Percentiles rank a stretch among this genome's conserved stretches.
These are phyloP conservation scores for Gobio gobio DNA, from an alignment of 2,113 vertebrate species.

Conservation along the genomic window DNA sequence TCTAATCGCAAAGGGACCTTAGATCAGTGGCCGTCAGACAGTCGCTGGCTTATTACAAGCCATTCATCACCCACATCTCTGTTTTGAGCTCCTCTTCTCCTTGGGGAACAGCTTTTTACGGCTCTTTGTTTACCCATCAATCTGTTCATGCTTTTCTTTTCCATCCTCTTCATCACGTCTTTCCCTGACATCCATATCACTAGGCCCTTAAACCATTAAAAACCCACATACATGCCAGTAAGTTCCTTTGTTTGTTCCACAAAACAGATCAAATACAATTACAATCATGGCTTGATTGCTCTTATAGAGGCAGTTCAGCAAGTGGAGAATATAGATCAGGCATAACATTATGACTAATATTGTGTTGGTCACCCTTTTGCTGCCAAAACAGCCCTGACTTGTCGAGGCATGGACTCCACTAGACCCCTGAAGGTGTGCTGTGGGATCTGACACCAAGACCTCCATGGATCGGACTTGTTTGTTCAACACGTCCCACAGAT, in stretches of 20 bases:
- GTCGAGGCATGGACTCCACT: no score
- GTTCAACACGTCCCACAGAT: no score
- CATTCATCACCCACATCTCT: conserved; percentile 69
- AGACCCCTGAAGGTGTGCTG: no score
- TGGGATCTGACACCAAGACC: no score
- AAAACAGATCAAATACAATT: conserved; percentile 32
- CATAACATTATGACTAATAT: no score
- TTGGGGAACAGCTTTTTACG: conserved; percentile 55
- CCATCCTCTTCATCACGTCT: conserved; percentile 44
- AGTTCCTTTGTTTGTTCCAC: conserved; percentile 12
- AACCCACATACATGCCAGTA: conserved; percentile 15
- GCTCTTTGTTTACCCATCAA: conserved; percentile 55
- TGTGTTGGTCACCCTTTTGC: no score
- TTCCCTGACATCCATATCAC: conserved; percentile 45
- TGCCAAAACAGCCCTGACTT: no score
- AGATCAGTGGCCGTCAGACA: conserved; percentile 66
- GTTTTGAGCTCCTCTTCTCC: conserved; percentile 53
- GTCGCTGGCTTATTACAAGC: conserved; percentile 70
- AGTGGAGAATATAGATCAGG: neutral
- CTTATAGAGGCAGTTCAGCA: neutral
- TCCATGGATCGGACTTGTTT: no score
- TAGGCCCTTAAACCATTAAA: conserved; percentile 37
- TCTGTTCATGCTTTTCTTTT: conserved; percentile 56
- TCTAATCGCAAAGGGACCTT: conserved; percentile 60
- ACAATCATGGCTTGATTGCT: conserved; percentile 4